Percentiles rank a stretch among this genome's conserved stretches.
Conservation (phyloP, 2,888 invertebrate genomes). For the Bellardia bayeri region DNA sequence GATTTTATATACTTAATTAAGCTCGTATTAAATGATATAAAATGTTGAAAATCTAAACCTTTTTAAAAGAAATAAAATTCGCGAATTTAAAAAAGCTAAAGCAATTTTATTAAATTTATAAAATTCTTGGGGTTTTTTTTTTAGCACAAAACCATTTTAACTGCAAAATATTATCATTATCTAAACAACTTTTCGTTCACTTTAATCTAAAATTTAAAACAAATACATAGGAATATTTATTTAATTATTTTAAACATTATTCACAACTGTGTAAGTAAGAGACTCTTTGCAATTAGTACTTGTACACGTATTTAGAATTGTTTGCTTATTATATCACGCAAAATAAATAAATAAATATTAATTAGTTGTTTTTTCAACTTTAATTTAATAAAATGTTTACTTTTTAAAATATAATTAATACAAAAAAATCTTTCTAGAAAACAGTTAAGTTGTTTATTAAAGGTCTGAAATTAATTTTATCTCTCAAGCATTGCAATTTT, state of each 20-base stretch:
- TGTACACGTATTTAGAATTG: not conserved
- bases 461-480: not conserved
- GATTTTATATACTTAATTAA: too few relatives aligned
- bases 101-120: too few relatives aligned
- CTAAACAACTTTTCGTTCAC: not conserved
- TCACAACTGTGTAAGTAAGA: not conserved
- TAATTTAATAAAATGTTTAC: slow-evolving; percentile 14
- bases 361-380: not conserved
- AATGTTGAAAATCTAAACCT: too few relatives aligned
- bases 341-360: slow-evolving; percentile 18
- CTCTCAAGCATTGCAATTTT: not conserved
- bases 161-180: too few relatives aligned
- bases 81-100: too few relatives aligned
- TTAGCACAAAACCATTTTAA: too few relatives aligned
- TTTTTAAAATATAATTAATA: not conserved
- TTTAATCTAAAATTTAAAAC: not conserved
- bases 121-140: too few relatives aligned
- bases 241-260: not conserved
- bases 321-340: not conserved
- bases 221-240: not conserved
- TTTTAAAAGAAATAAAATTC: too few relatives aligned
- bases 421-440: not conserved
- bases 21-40: too few relatives aligned
- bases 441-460: slow-evolving; percentile 13
- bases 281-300: not conserved